A percentile compares a stretch with the other conserved stretches of the same genome.
Conservation (phyloP, 2,113 vertebrate species). For the Myrmecophaga tridactyla region DNA sequence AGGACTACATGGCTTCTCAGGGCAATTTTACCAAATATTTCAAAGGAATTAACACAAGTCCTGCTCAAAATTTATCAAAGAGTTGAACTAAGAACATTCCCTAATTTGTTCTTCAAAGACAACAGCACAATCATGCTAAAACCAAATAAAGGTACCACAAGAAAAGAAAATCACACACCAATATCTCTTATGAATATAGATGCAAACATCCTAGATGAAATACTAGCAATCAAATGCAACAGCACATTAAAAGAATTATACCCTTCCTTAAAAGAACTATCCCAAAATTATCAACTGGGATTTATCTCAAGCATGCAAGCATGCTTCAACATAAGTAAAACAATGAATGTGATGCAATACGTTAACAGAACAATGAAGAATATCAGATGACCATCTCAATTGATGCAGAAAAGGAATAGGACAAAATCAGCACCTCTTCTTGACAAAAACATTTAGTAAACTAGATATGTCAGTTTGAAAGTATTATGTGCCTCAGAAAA, state of each 20-base stretch:
- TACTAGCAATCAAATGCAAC: not conserved
- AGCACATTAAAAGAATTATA: not conserved
- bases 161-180: not conserved
- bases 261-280: not conserved
- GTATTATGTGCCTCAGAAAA: no score
- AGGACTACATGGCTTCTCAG: no score
- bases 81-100: not conserved
- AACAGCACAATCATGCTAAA: not conserved
- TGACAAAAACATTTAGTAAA: no score
- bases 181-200: not conserved
- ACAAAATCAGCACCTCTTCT: no score
- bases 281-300: not conserved
- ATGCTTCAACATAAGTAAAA: no score
- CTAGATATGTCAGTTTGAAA: no score
- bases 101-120: not conserved
- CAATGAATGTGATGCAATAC: no score
- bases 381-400: no score
- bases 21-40: no score
- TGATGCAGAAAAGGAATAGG: no score
- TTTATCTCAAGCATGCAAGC: no score
- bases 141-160: not conserved
- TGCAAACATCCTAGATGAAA: not conserved
- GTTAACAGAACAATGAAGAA: no score
- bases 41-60: not conserved
- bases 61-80: not conserved